These are phyloP conservation scores for Cichlasoma orientale DNA, from an alignment of 2,797 vertebrate genomes.

Conservation along the genomic window DNA sequence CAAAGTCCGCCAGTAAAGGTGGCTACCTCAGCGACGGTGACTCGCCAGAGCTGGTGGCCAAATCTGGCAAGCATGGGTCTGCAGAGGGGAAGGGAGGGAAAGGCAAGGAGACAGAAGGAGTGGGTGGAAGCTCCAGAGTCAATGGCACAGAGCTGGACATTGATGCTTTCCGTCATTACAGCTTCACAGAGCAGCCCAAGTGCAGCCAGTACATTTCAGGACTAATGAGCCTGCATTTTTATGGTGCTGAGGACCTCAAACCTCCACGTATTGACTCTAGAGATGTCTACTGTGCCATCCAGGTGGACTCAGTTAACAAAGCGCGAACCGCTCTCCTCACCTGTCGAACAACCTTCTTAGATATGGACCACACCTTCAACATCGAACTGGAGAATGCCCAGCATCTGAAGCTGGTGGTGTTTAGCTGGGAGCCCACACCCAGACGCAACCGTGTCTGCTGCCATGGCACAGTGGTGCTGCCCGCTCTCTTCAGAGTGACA, in stretches of 20 bases:
- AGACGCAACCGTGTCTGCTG: constrained; percentile 92
- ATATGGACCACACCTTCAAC: constrained; percentile 99
- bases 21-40: constrained; percentile 98
- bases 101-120: constrained; percentile 79
- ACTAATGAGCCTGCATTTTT: constrained; percentile 96
- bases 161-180: constrained; percentile 95
- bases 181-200: constrained; percentile 94
- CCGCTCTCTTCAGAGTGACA: constrained; percentile 91
- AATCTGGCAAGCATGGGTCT: constrained; percentile 88
- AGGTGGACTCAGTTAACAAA: constrained; percentile 97
- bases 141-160: constrained; percentile 88
- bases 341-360: constrained; percentile 91
- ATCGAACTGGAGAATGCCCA: constrained; percentile 98
- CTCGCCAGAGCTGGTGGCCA: constrained; percentile 93
- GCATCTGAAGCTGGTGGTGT: constrained; percentile 96
- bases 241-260: constrained; percentile 96
- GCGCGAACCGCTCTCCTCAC: constrained; percentile 96
- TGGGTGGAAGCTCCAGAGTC: constrained; percentile 76
- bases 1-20: constrained; percentile 92
- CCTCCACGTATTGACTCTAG: constrained; percentile 93
- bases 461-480: constrained; percentile 92
- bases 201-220: constrained; percentile 95
- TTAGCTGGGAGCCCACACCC: constrained; percentile 95
- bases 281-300: constrained; percentile 96
- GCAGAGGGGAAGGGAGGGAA: constrained; percentile 83